phyloP scores from a whole-genome alignment of 2,888 invertebrate species.

The Sesia apiformis region DNA sequence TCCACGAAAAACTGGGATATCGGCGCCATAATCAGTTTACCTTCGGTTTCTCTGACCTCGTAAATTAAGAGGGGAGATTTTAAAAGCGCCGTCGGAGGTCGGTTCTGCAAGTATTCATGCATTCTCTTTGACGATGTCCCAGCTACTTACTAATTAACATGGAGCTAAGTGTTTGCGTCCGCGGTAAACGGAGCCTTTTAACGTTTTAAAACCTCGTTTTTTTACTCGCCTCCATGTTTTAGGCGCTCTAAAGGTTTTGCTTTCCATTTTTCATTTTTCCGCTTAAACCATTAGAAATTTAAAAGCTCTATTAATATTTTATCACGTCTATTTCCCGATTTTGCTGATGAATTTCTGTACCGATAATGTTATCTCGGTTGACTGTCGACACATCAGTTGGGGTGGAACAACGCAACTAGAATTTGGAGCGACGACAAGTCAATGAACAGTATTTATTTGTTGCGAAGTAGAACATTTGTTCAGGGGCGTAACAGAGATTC shows the following conservation, averaged over 20 bases:
- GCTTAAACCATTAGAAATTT: constrained; percentile 36
- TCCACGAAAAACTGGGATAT: constrained; percentile 56
- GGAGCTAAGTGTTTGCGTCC: constrained; percentile 72
- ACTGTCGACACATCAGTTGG: background rate
- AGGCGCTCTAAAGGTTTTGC: constrained; percentile 55
- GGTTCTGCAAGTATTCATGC: constrained; percentile 68
- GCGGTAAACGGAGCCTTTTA: constrained; percentile 72
- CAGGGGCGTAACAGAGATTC: constrained; percentile 64
- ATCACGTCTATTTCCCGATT: too few species aligned
- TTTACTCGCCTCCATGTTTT: constrained; percentile 53
- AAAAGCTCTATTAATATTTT: too few species aligned
- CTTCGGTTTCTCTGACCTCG: constrained; percentile 61
- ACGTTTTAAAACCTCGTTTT: constrained; percentile 60
- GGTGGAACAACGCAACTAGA: background rate
- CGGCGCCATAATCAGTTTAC: constrained; percentile 66
- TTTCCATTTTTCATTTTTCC: constrained; percentile 55
- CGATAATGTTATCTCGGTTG: background rate
- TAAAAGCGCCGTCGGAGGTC: constrained; percentile 64
- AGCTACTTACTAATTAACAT: constrained; percentile 73
- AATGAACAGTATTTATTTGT: constrained; percentile 51
- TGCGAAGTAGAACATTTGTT: constrained; percentile 52
- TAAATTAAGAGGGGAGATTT: constrained; percentile 62
- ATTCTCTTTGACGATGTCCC: constrained; percentile 72
- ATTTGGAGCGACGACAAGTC: constrained; percentile 21
- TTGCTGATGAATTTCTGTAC: too few species aligned